These are phyloP conservation scores for Premnoplex brunnescens DNA, from an alignment of 2,797 vertebrate genomes.

Conservation along the genomic window DNA sequence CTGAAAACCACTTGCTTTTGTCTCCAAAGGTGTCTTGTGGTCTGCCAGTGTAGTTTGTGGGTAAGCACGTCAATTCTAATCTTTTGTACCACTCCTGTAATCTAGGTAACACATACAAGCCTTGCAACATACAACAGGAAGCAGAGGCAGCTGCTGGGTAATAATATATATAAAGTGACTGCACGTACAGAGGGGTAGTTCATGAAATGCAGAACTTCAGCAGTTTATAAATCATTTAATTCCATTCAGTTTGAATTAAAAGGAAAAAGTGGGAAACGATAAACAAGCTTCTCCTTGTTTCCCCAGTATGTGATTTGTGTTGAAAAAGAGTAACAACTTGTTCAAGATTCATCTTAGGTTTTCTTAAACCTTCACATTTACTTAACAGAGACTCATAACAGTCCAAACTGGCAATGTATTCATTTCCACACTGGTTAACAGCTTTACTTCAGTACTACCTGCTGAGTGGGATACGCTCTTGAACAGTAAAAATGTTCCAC, in stretches of 20 bases:
- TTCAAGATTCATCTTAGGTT: neutral
- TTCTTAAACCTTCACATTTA: neutral
- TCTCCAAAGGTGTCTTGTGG: conserved; percentile 65
- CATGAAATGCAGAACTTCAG: conserved; percentile 27
- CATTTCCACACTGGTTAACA: neutral
- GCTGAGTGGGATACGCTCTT: neutral
- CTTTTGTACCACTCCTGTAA: conserved; percentile 70
- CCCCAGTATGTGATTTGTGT: neutral
- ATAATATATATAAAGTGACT: conserved; percentile 36
- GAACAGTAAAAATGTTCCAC: neutral
- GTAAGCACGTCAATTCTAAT: conserved; percentile 65
- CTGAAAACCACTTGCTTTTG: conserved; percentile 64
- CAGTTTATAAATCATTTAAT: conserved; percentile 71
- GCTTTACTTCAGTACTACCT: neutral
- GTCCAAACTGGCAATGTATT: neutral
- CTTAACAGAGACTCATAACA: neutral
- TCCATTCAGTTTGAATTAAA: conserved; percentile 40
- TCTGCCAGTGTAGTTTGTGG: conserved; percentile 60
- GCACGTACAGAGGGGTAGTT: conserved; percentile 1
- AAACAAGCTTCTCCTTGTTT: neutral
- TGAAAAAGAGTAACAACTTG: neutral
- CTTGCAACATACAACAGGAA: conserved; percentile 75
- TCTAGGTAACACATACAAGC: conserved; percentile 67
- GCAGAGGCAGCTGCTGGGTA: conserved; percentile 57
- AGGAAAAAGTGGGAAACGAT: neutral